Evolutionary conservation across 2,113 vertebrate species (phyloP).

Genomic region (Plecturocebus donacophilus): DNA sequence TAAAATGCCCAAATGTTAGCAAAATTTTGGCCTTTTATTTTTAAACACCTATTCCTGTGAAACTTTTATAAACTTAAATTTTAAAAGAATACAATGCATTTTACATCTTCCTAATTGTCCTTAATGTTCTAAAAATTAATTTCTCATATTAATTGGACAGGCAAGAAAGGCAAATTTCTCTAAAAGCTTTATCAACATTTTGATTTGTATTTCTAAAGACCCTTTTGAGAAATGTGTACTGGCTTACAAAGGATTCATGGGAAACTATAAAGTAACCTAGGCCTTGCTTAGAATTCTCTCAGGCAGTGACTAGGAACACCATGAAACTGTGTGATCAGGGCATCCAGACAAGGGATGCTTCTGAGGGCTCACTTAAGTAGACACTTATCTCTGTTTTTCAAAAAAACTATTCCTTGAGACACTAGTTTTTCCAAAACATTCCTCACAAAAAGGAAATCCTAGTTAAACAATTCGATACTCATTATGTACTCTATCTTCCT

Average conservation of each 20-base stretch:
- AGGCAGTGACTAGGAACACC: background rate
- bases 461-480: background rate
- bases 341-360: background rate
- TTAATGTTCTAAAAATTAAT: constrained; percentile 12
- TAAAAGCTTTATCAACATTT: background rate
- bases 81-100: background rate
- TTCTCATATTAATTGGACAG: background rate
- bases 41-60: background rate
- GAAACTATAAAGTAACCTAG: background rate
- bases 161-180: background rate
- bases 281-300: background rate
- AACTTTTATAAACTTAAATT: constrained; percentile 28
- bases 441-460: background rate
- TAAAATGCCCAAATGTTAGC: constrained; percentile 48
- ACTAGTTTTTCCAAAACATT: background rate
- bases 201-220: constrained; percentile 54
- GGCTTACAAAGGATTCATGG: background rate
- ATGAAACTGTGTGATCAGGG: background rate
- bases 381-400: background rate
- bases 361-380: background rate
- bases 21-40: constrained; percentile 43
- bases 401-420: background rate
- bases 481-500: background rate
- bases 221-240: constrained; percentile 21
- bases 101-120: background rate